Base-by-base conservation (phyloP, 2,888 invertebrate genomes). In the Ennomos quercinarius region DNA sequence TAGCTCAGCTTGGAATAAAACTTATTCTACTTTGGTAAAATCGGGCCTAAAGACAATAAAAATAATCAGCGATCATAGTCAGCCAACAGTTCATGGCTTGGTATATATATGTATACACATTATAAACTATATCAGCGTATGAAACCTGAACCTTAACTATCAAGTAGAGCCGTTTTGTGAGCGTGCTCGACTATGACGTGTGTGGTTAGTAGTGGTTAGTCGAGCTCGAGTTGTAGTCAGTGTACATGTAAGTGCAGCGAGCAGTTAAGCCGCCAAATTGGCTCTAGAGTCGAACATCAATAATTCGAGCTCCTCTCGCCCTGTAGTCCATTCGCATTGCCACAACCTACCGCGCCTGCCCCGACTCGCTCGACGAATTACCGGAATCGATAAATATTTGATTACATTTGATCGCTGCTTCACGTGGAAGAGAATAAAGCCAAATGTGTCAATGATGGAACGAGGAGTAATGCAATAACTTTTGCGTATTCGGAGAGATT, bases 361-460 rank as follows among this genome's bases (percentile, higher is more conserved):
- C 63, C 67, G 63, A 63, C 63, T 72, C 74, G 73, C 69, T 80
- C 77, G 71, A 75, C 74, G 77, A 78, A 78, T 83, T 82, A 81
- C 74, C 66, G 64, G 66, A 78, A 80, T 80, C 80, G 77, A 84
- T 84, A 83, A 79, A 80, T 75, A 77, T 77, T 80, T 76, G 74
- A 80, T 79, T 78, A 77, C 68, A 72, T 74, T 71, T 75, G 71
- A 75, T 73, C 67, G 68, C 56, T 63, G 64, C 72, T 71, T 75
- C 72, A 73, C 67, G 63, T 63, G 63, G 64, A 67, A 67, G 69
- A 67, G 65, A 66, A 66, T 63, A 67, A 59, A 59, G 63, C 61
- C 64, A 65, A 70, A 73, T 72, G 67, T 71, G 69, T 67, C 64
- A 70, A 71, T 66, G 66, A 64, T 63, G 36, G 61, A 60, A 66